Conservation (phyloP, 2,113 vertebrate genomes). For the Athene noctua region DNA sequence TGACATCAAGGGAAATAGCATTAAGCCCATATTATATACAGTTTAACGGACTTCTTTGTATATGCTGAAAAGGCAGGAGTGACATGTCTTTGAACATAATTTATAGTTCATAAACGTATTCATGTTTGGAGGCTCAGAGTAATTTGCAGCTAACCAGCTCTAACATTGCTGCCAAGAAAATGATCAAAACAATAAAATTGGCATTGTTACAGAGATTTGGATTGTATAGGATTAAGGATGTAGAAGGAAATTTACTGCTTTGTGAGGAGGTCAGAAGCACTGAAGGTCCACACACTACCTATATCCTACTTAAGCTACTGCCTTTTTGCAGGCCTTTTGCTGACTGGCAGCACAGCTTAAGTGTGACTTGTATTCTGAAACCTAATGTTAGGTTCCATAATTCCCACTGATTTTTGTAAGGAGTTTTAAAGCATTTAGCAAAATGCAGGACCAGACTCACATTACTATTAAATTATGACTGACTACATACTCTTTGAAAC, state of each 20-base stretch:
- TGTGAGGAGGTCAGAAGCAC: neutral
- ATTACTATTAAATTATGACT: neutral
- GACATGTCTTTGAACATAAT: slow-evolving; percentile 40
- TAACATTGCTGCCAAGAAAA: slow-evolving; percentile 35
- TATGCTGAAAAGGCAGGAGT: slow-evolving; percentile 4
- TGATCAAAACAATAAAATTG: slow-evolving; percentile 43
- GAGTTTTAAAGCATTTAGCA: neutral
- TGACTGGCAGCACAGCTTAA: neutral
- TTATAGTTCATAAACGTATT: slow-evolving; percentile 20
- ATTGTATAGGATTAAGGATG: slow-evolving; percentile 18
- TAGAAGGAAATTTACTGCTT: neutral
- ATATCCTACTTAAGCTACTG: neutral
- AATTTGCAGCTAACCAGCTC: slow-evolving; percentile 42
- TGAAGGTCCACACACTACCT: neutral
- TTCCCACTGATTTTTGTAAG: neutral
- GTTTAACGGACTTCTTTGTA: slow-evolving; percentile 32
- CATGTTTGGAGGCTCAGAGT: slow-evolving; percentile 8
- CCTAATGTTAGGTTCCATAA: neutral
- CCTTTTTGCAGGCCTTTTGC: neutral
- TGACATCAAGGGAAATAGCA: slow-evolving; percentile 18
- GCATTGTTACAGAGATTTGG: slow-evolving; percentile 42
- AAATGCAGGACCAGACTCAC: neutral
- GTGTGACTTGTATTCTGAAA: neutral
- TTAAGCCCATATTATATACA: slow-evolving; percentile 22
- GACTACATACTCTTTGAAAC: neutral